Conservation (phyloP, 2,888 invertebrate genomes). For the Drosophila melanosoma region DNA sequence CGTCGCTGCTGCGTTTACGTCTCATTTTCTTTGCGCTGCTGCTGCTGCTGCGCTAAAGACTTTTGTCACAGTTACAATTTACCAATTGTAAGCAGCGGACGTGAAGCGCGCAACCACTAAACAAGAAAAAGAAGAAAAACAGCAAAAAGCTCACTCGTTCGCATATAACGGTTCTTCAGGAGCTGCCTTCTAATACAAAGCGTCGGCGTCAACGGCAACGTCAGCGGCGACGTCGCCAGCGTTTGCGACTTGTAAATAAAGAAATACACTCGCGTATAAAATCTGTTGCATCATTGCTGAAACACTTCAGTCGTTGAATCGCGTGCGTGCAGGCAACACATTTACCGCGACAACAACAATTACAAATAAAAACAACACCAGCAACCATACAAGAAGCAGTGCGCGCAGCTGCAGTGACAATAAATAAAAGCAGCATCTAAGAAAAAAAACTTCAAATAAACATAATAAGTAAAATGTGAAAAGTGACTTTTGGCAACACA, state of each 20-base stretch:
- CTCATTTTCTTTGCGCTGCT: slow-evolving; percentile 66
- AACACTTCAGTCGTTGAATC: slow-evolving; percentile 85
- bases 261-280: slow-evolving; percentile 83
- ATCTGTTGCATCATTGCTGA: slow-evolving; percentile 85
- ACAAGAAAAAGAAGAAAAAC: slow-evolving; percentile 6
- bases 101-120: slow-evolving; percentile 53
- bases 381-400: slow-evolving; percentile 45
- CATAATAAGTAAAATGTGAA: slow-evolving; percentile 29
- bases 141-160: slow-evolving; percentile 48
- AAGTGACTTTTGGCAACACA: slow-evolving; percentile 19
- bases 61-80: slow-evolving; percentile 84
- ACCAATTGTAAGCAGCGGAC: slow-evolving; percentile 83
- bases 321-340: slow-evolving; percentile 82
- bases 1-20: slow-evolving; percentile 58
- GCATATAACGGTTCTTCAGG: slow-evolving; percentile 76
- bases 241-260: slow-evolving; percentile 74
- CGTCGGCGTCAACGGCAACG: slow-evolving; percentile 33
- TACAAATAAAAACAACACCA: slow-evolving; percentile 32
- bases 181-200: slow-evolving; percentile 74
- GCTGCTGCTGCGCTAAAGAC: slow-evolving; percentile 68
- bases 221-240: slow-evolving; percentile 58
- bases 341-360: slow-evolving; percentile 56
- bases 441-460: slow-evolving; percentile 8
- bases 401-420: slow-evolving; percentile 53
- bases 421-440: slow-evolving; percentile 21